Percentiles rank a stretch among this genome's conserved stretches.
phyloP scores from a whole-genome alignment of 2,888 invertebrate genomes.

The Dinocampus coccinellae region DNA sequence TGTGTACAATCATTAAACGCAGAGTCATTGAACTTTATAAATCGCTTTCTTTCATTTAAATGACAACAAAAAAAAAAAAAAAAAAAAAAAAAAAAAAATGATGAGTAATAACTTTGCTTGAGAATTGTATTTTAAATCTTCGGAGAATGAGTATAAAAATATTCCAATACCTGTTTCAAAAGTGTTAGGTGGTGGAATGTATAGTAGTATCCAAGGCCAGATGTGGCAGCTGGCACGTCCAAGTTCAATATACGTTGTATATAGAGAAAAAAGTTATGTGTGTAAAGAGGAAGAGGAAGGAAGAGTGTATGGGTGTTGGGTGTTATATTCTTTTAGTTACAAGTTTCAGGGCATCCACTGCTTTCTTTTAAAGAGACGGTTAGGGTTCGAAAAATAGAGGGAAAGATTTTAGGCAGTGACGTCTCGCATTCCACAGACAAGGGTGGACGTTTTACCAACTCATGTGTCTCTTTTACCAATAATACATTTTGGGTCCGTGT shows the following conservation, averaged over 20 bases:
- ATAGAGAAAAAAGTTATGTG: slow-evolving; percentile 32
- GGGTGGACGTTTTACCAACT: slow-evolving; percentile 46
- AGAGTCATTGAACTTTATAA: background rate
- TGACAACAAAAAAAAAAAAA: background rate
- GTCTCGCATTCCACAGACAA: slow-evolving; percentile 56
- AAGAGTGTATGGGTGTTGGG: background rate
- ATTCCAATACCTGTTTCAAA: slow-evolving; percentile 4
- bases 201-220: slow-evolving; percentile 46
- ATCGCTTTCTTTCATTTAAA: background rate
- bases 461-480: slow-evolving; percentile 11
- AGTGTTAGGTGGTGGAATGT: background rate
- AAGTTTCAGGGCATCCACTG: slow-evolving; percentile 37
- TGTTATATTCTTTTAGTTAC: slow-evolving; percentile 33
- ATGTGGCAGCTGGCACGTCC: slow-evolving; percentile 53
- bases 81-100: background rate
- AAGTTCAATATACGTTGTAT: slow-evolving; percentile 50
- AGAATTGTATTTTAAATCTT: background rate
- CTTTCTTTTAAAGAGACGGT: slow-evolving; percentile 32
- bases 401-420: slow-evolving; percentile 47
- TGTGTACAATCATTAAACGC: background rate
- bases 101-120: background rate
- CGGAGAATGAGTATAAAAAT: background rate
- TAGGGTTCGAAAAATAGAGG: slow-evolving; percentile 21
- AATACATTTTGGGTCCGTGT: background rate
- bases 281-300: background rate